A percentile compares a stretch with the other conserved stretches of the same genome.
phyloP scores from a whole-genome alignment of 2,888 invertebrate species.

The Timema cristinae region DNA sequence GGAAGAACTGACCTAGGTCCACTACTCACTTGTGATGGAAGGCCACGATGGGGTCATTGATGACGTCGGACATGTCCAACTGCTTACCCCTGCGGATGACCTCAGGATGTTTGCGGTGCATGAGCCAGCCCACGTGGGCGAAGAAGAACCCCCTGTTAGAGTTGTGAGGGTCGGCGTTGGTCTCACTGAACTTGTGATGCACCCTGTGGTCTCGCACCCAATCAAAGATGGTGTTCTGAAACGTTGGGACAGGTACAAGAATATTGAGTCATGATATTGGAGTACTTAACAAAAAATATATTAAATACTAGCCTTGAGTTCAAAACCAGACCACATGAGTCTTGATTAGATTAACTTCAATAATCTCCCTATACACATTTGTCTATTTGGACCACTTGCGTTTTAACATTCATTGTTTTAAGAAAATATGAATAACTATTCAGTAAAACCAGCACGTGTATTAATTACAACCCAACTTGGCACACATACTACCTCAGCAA shows the following conservation, averaged over 20 bases:
- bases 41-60: slow-evolving; percentile 67
- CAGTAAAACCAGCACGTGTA: too few species aligned
- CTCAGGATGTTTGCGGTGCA: slow-evolving; percentile 84
- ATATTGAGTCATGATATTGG: too few species aligned
- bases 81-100: slow-evolving; percentile 71
- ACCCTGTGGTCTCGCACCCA: slow-evolving; percentile 76
- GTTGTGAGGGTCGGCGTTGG: slow-evolving; percentile 79
- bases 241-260: neutral
- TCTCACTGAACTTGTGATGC: slow-evolving; percentile 71
- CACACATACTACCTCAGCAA: too few species aligned
- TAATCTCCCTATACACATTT: too few species aligned
- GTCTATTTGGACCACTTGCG: too few species aligned
- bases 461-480: too few species aligned
- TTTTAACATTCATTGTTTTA: too few species aligned
- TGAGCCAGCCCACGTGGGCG: slow-evolving; percentile 89
- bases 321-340: too few species aligned
- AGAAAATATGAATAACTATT: too few species aligned
- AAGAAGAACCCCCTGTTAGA: slow-evolving; percentile 84
- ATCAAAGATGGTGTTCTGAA: slow-evolving; percentile 63
- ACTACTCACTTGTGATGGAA: slow-evolving; percentile 71
- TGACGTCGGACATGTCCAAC: slow-evolving; percentile 79
- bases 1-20: neutral
- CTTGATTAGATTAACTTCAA: too few species aligned
- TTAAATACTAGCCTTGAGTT: too few species aligned
- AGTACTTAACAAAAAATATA: too few species aligned